A percentile compares a stretch with the other conserved stretches of the same genome.
These are phyloP conservation scores for Serilophus lunatus DNA, from an alignment of 2,113 vertebrate species.

Conservation along the genomic window DNA sequence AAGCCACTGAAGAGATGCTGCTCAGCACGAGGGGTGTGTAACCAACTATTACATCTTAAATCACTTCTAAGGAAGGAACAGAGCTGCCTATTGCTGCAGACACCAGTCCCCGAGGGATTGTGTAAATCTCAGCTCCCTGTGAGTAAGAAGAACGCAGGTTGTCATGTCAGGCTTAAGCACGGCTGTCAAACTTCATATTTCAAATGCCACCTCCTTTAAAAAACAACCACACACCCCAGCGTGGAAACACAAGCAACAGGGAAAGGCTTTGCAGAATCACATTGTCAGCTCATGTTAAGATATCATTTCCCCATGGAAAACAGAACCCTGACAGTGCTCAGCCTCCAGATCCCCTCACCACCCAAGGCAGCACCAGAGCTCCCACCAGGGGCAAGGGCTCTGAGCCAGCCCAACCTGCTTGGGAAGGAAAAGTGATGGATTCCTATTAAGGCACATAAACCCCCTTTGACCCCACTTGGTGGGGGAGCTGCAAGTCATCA, in stretches of 20 bases:
- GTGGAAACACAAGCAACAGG: not conserved
- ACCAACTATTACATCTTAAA: not conserved
- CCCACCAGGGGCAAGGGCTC: not conserved
- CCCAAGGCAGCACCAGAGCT: not conserved
- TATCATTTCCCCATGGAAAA: not conserved
- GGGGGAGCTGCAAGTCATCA: fast-evolving
- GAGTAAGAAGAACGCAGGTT: slow-evolving; percentile 2
- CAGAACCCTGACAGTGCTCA: not conserved
- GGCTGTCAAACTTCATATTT: slow-evolving; percentile 30
- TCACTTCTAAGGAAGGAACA: not conserved
- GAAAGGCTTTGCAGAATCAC: not conserved
- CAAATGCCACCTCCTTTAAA: slow-evolving; percentile 32
- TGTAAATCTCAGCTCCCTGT: not conserved
- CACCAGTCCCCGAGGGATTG: not conserved
- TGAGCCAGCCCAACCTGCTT: not conserved
- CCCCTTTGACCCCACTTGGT: fast-evolving
- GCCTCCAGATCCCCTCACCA: not conserved
- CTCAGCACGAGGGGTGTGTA: not conserved
- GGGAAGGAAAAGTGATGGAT: not conserved
- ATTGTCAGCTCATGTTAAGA: not conserved
- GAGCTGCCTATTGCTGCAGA: not conserved
- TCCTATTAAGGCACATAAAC: fast-evolving
- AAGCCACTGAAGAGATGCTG: fast-evolving
- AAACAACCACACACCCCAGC: not conserved
- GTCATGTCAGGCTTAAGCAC: not conserved